Evolutionary conservation across 2,113 vertebrate genomes (phyloP).

Genomic region (Poicephalus meyeri): DNA sequence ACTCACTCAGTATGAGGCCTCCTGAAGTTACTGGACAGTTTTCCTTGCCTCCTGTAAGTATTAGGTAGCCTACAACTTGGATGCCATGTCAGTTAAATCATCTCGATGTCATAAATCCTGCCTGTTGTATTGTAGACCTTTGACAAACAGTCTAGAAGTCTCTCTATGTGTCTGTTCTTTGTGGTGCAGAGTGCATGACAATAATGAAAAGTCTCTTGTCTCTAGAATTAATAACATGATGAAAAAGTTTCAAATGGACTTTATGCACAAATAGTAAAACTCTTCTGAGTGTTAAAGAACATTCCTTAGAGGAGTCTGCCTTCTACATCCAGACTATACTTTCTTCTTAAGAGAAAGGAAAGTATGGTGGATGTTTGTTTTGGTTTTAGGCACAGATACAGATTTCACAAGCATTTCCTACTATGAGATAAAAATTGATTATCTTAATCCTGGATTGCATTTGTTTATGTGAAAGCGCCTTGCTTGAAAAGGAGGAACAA

Average conservation of each 20-base stretch:
- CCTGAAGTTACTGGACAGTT: slow-evolving; percentile 94
- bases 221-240: neutral
- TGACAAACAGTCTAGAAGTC: neutral
- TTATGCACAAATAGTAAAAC: neutral
- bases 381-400: neutral
- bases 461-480: neutral
- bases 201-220: neutral
- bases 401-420: neutral
- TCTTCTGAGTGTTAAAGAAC: neutral
- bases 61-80: neutral
- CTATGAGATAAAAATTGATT: neutral
- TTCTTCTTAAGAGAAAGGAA: neutral
- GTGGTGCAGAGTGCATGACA: neutral
- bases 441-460: neutral
- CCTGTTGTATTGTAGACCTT: neutral
- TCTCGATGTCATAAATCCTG: neutral
- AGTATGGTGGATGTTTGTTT: neutral
- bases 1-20: slow-evolving; percentile 86
- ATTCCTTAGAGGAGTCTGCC: neutral
- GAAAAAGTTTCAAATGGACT: neutral
- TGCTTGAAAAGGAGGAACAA: neutral
- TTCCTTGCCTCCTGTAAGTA: slow-evolving; percentile 91
- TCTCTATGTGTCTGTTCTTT: neutral
- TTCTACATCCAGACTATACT: neutral
- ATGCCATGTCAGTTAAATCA: neutral